A percentile compares a stretch with the other conserved stretches of the same genome.
These are phyloP conservation scores for Dioctria rufipes DNA, from an alignment of 2,888 invertebrate species.

Conservation along the genomic window DNA sequence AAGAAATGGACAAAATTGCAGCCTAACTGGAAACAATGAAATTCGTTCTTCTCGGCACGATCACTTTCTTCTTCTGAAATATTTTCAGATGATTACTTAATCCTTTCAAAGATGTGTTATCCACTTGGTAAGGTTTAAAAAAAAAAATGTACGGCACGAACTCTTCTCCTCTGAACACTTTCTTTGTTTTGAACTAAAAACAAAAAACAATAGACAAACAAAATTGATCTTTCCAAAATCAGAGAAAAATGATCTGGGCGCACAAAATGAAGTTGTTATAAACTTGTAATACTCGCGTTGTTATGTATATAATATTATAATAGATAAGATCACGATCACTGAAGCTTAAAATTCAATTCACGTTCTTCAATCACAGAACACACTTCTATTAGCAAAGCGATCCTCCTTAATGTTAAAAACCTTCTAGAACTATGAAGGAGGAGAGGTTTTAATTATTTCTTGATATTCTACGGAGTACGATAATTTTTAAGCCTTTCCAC, in stretches of 20 bases:
- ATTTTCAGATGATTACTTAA: slow-evolving; percentile 14
- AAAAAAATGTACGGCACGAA: slow-evolving; percentile 16
- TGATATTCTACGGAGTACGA: slow-evolving; percentile 11
- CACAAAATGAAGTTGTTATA: too few species aligned
- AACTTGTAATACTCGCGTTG: too few species aligned
- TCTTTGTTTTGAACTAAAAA: not conserved
- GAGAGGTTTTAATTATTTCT: not conserved
- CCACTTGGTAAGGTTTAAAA: not conserved
- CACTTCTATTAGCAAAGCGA: slow-evolving; percentile 10
- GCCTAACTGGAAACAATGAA: too few species aligned
- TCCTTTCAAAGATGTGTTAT: slow-evolving; percentile 15
- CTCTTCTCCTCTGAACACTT: slow-evolving; percentile 14
- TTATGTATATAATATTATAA: not conserved
- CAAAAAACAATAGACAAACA: not conserved
- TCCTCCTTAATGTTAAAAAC: not conserved
- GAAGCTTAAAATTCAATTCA: slow-evolving; percentile 22
- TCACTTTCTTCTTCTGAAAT: slow-evolving; percentile 15
- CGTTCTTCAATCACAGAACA: slow-evolving; percentile 25
- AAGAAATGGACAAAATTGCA: not conserved
- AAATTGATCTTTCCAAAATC: not conserved
- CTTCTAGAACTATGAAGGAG: slow-evolving; percentile 6
- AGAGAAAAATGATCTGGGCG: too few species aligned
- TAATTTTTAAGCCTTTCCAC: slow-evolving; percentile 18
- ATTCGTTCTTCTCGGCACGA: not conserved
- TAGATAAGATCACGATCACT: slow-evolving; percentile 14